Evolutionary conservation across 2,113 vertebrate genomes (phyloP).

Genomic region (Columba livia): DNA sequence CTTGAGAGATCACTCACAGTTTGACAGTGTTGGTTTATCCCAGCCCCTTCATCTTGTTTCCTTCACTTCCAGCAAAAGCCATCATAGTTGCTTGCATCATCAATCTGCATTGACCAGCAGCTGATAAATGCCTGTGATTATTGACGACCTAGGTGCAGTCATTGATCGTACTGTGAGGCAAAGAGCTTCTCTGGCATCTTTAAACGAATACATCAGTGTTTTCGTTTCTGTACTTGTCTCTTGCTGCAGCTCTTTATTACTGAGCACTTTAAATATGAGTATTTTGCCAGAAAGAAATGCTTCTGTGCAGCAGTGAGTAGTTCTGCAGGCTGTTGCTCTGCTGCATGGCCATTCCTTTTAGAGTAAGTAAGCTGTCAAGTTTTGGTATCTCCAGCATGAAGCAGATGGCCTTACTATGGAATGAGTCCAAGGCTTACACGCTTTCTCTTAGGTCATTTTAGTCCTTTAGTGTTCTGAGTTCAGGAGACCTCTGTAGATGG

Average conservation of each 20-base stretch:
- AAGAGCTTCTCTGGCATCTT: background rate
- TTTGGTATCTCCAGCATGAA: background rate
- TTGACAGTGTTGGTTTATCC: background rate
- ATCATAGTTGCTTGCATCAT: background rate
- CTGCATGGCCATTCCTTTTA: slow-evolving; percentile 1
- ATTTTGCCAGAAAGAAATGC: slow-evolving; percentile 1
- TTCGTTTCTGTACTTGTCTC: background rate
- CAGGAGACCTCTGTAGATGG: background rate
- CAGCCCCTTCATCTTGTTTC: background rate
- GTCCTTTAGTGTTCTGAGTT: background rate
- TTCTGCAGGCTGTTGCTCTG: slow-evolving; percentile 32
- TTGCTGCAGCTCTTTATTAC: background rate
- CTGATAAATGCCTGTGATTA: background rate
- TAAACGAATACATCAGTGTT: background rate
- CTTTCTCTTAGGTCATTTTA: background rate
- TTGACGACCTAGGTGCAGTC: background rate
- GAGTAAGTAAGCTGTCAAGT: background rate
- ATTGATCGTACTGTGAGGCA: background rate
- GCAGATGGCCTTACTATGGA: background rate
- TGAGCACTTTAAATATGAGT: background rate
- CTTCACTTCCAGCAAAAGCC: background rate
- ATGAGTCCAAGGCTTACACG: background rate
- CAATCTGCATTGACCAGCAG: background rate
- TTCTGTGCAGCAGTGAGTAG: slow-evolving; percentile 34
- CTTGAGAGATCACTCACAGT: background rate